These are phyloP conservation scores for Lasioglossum villosulum DNA, from an alignment of 2,888 invertebrate species.

Conservation along the genomic window DNA sequence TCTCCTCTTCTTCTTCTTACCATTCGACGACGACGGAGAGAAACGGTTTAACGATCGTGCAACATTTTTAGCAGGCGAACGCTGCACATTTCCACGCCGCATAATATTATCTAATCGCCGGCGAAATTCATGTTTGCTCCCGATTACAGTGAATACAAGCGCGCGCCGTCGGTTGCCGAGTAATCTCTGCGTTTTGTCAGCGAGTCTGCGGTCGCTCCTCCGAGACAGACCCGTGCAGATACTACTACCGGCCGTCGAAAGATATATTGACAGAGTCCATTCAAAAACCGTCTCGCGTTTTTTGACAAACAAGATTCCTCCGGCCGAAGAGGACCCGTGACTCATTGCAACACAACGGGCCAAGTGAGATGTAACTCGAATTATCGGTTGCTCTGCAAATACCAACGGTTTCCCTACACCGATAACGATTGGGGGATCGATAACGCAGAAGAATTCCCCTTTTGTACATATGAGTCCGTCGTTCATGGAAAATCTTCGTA, in stretches of 20 bases:
- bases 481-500: not conserved
- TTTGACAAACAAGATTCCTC: constrained; percentile 61
- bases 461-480: constrained; percentile 15
- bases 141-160: constrained; percentile 39
- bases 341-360: constrained; percentile 59
- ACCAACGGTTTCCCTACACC: constrained; percentile 72
- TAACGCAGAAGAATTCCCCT: constrained; percentile 52
- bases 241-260: not conserved
- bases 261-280: constrained; percentile 36
- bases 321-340: constrained; percentile 27
- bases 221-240: not conserved
- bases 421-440: constrained; percentile 72
- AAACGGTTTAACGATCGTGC: not conserved
- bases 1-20: not conserved
- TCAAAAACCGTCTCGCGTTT: constrained; percentile 53
- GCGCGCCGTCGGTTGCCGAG: constrained; percentile 13
- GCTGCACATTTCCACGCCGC: constrained; percentile 24
- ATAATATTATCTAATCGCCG: constrained; percentile 51
- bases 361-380: constrained; percentile 53
- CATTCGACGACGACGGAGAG: not conserved
- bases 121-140: constrained; percentile 50
- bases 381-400: constrained; percentile 71
- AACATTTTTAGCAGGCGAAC: not conserved
- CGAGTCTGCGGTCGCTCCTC: not conserved
- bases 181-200: constrained; percentile 40